Base-by-base conservation (phyloP, 2,888 invertebrate species). In the Acleris literana region DNA sequence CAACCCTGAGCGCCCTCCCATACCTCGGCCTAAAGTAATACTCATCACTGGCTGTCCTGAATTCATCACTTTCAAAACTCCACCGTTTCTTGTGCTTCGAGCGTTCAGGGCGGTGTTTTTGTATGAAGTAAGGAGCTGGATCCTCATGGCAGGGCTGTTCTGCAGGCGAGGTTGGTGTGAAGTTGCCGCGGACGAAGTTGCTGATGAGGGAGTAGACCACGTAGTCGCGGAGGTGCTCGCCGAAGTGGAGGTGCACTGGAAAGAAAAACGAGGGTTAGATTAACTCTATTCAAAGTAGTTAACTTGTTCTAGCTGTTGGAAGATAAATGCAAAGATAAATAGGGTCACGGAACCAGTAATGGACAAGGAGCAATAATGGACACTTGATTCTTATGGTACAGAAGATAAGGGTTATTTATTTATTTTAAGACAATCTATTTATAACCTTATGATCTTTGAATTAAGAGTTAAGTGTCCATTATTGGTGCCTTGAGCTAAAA, bases 181-280 rank as follows among this genome's bases (percentile, higher is more conserved):
- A 92, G 84, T 92, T 92, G 20, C 92, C 92, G 3, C 85, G 74
- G 72, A 88, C 81, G 74, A 80, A 83, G 76, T 80, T 84, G 63
- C 86, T 87, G 33, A 92, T 85, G 46, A 87, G 79, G 0, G 90
- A 85, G 75, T 90, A 87, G 29, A 92, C 83, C 1, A 85, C 87
- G 80, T 88, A 92, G 79, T 92, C 91, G 1, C 84, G 81, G 5
- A 92, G 84, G 0, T 76, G 71, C 22, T 85, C 88, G 60, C 84
- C 83, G 73, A 83, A 85, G 55, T 85, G 86, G 1, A 92, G 86
- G 70, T 86, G 87, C 46, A 92, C 92, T 92, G 91, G 7, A 85
- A 87, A 81, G 68, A 82, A 67, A 51, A 6, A 44, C 1, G 13
- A 7, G 18, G 16, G 5, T 25, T 11, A 25, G 22, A 22, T 20